phyloP scores from a whole-genome alignment of 2,888 invertebrate species.

The Stegana nigrithorax region DNA sequence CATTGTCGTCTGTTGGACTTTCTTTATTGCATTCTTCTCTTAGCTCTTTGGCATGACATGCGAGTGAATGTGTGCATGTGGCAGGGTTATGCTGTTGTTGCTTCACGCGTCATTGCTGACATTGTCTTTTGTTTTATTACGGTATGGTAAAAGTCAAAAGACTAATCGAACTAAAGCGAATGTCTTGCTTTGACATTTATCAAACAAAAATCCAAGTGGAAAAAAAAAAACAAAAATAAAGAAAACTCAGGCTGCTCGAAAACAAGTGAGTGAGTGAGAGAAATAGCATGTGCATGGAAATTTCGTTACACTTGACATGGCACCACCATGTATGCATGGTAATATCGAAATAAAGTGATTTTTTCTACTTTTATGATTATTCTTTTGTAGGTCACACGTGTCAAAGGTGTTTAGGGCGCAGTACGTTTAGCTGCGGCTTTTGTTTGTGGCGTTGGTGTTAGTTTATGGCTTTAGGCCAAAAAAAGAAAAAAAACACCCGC shows the following conservation, averaged over 20 bases:
- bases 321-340: conserved; percentile 40
- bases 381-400: conserved; percentile 51
- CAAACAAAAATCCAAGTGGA: conserved; percentile 39
- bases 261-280: too few relatives aligned
- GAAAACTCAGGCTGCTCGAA: too few relatives aligned
- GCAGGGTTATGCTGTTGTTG: background rate
- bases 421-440: background rate
- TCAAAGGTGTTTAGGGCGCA: conserved; percentile 46
- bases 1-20: too few relatives aligned
- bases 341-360: background rate
- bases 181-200: conserved; percentile 47
- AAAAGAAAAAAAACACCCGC: too few relatives aligned
- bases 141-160: too few relatives aligned
- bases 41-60: too few relatives aligned
- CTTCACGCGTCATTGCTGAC: conserved; percentile 48
- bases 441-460: conserved; percentile 28
- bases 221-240: background rate
- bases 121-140: too few relatives aligned
- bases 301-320: conserved; percentile 59
- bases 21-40: too few relatives aligned
- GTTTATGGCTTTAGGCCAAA: background rate
- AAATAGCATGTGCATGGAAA: too few relatives aligned
- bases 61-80: too few relatives aligned
- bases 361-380: background rate
- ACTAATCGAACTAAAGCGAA: too few relatives aligned